Percentiles rank a stretch among this genome's conserved stretches.
These are phyloP conservation scores for Halichoeres trimaculatus DNA, from an alignment of 2,113 vertebrate species.

Conservation along the genomic window DNA sequence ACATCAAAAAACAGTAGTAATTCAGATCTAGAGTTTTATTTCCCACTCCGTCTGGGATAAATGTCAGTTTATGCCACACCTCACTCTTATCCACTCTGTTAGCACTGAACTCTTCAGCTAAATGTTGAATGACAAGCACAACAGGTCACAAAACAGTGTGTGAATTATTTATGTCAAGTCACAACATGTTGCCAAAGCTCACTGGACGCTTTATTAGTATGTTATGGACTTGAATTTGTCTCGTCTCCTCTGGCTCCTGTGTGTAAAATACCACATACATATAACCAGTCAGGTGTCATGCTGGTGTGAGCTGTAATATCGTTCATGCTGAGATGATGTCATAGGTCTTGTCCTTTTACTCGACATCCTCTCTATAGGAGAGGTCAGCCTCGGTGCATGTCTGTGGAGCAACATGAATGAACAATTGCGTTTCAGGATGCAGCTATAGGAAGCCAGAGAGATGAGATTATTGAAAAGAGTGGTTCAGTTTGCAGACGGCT, in stretches of 20 bases:
- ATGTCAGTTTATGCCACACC: background rate
- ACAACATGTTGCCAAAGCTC: constrained; percentile 38
- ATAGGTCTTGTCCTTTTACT: constrained; percentile 6
- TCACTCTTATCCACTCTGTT: constrained; percentile 1
- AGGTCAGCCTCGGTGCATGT: background rate
- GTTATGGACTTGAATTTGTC: background rate
- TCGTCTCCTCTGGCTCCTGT: background rate
- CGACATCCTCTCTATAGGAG: background rate
- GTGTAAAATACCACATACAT: constrained; percentile 40
- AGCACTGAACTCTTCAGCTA: constrained; percentile 25
- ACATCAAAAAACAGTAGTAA: no score
- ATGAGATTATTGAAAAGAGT: background rate
- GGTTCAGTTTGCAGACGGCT: background rate
- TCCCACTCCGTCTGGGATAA: background rate
- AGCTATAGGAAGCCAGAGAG: background rate
- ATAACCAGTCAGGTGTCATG: background rate
- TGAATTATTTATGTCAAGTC: constrained; percentile 57
- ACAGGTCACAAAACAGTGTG: constrained; percentile 36
- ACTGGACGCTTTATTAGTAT: constrained; percentile 19
- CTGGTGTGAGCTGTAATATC: background rate
- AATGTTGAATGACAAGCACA: constrained; percentile 47
- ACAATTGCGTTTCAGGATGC: constrained; percentile 9
- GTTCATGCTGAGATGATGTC: constrained; percentile 4
- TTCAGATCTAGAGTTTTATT: no score
- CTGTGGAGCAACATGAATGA: constrained; percentile 4